These are phyloP conservation scores for Aegotheles bennettii DNA, from an alignment of 2,113 vertebrate species.

Conservation along the genomic window DNA sequence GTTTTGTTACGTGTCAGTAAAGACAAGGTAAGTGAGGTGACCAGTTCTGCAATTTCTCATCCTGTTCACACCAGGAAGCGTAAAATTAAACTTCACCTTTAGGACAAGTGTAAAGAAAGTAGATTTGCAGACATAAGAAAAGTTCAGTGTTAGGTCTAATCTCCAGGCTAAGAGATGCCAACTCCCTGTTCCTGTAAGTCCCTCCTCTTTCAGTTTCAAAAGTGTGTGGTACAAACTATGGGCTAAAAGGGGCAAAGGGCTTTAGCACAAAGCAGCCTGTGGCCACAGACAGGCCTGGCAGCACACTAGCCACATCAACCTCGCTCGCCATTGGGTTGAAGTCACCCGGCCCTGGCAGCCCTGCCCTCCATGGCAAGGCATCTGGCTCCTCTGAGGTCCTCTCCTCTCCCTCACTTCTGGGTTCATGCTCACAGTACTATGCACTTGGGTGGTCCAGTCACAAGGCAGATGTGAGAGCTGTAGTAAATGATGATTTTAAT, in stretches of 20 bases:
- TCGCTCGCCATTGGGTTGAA: not conserved
- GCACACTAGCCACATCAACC: fast-evolving
- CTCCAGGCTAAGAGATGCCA: not conserved
- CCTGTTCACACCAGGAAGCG: not conserved
- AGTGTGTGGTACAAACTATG: fast-evolving
- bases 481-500: not conserved
- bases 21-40: not conserved
- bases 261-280: not conserved
- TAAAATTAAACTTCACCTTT: not conserved
- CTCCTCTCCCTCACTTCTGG: not conserved
- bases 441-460: not conserved
- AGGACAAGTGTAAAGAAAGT: not conserved
- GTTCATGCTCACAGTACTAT: not conserved
- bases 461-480: not conserved
- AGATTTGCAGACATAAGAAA: not conserved
- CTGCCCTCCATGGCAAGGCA: not conserved
- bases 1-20: not conserved
- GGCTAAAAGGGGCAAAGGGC: not conserved
- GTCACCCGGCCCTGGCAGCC: not conserved
- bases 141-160: not conserved
- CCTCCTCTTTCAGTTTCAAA: not conserved
- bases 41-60: not conserved
- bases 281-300: not conserved
- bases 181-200: not conserved
- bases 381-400: not conserved